phyloP scores from a whole-genome alignment of 35 echinoderm and acorn worm genomes.

The Ptychodera flava region DNA sequence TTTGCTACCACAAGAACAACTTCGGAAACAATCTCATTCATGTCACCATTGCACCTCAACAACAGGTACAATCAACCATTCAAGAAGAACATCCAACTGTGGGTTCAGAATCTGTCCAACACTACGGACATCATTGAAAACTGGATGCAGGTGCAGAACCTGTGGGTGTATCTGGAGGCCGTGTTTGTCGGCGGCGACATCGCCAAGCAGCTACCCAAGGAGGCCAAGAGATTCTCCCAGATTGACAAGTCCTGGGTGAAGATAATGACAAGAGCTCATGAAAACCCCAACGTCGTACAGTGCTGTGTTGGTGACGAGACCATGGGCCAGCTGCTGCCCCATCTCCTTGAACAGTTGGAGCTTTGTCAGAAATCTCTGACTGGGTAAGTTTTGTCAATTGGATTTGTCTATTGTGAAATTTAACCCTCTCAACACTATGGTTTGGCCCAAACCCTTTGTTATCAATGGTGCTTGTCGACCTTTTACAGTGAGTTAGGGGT shows the following conservation, averaged over 20 bases:
- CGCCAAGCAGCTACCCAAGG: slow-evolving; percentile 96
- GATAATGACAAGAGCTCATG: slow-evolving; percentile 95
- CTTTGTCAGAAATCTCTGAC: slow-evolving; percentile 98
- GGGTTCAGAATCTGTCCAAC: slow-evolving; percentile 96
- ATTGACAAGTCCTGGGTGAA: slow-evolving; percentile 99
- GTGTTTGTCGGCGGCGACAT: slow-evolving; percentile 98
- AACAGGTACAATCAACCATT: slow-evolving; percentile 94
- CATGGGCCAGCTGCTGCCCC: slow-evolving; percentile 92
- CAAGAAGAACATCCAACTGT: slow-evolving; percentile 89
- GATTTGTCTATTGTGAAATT: too few species aligned
- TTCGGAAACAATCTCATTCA: too few species aligned
- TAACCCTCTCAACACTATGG: too few species aligned
- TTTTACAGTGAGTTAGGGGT: too few species aligned
- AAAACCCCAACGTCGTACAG: slow-evolving; percentile 95
- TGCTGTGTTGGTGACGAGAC: slow-evolving; percentile 99
- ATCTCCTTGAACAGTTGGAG: slow-evolving; percentile 90
- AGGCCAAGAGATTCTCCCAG: slow-evolving; percentile 97
- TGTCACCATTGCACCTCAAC: too few species aligned
- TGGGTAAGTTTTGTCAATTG: slow-evolving; percentile 68
- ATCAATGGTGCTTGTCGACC: too few species aligned
- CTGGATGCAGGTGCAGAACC: slow-evolving; percentile 99
- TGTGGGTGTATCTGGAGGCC: slow-evolving; percentile 94
- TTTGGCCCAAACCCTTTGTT: too few species aligned
- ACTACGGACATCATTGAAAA: slow-evolving; percentile 98
- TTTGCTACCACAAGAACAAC: too few species aligned